Percentiles rank a stretch among this genome's conserved stretches.
These are phyloP conservation scores for Podargus strigoides DNA, from an alignment of 2,797 vertebrate species.

Conservation along the genomic window DNA sequence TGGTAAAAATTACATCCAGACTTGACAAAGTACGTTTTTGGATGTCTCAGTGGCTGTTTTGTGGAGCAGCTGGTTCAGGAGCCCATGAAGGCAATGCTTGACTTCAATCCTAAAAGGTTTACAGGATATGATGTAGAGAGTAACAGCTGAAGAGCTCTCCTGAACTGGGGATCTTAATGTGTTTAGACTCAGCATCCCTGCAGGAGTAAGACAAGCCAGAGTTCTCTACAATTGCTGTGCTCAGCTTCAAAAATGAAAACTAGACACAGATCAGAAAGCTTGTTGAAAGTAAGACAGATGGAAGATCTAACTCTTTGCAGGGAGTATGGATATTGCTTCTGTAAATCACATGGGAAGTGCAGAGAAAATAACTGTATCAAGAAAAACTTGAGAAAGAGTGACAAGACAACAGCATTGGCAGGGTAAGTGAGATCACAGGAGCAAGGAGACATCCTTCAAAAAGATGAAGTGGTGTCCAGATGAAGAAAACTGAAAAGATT, in stretches of 20 bases:
- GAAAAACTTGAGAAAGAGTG: background rate
- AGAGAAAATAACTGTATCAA: background rate
- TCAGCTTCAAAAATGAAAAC: background rate
- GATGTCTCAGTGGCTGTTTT: background rate
- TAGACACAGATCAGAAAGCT: background rate
- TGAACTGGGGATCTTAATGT: background rate
- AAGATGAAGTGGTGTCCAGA: background rate
- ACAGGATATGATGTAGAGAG: background rate
- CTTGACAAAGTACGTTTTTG: background rate
- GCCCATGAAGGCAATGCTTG: background rate
- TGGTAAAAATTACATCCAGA: background rate
- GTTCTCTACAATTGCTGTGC: background rate
- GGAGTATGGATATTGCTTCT: background rate
- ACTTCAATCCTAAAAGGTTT: background rate
- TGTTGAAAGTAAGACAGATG: background rate
- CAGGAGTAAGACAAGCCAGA: background rate
- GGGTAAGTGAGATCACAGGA: background rate
- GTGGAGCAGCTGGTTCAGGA: background rate
- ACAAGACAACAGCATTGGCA: background rate
- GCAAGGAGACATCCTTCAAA: background rate
- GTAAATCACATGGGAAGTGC: background rate
- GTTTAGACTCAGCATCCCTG: background rate
- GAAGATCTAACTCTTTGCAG: background rate
- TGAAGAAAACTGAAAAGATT: background rate
- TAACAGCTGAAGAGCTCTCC: background rate